Conservation (phyloP, 2,888 invertebrate genomes). For the Epistrophe grossulariae region DNA sequence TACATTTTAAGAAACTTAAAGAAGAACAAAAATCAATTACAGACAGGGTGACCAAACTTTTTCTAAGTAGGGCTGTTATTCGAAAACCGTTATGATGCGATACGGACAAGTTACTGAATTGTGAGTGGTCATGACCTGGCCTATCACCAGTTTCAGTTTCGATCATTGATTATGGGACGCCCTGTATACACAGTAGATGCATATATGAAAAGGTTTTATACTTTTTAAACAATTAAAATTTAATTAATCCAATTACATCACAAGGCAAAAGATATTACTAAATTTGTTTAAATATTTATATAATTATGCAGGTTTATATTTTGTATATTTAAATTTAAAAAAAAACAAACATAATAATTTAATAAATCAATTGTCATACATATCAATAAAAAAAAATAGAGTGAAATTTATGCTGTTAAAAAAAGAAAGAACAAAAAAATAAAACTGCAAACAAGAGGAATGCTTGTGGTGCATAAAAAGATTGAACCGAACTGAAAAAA, state of each 20-base stretch:
- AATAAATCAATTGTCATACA: conserved; percentile 72
- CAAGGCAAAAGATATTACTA: background rate
- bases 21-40: too few relatives aligned
- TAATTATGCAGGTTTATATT: conserved; percentile 2
- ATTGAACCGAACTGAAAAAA: conserved; percentile 40
- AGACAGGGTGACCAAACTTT: too few relatives aligned
- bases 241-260: conserved; percentile 50
- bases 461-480: conserved; percentile 54
- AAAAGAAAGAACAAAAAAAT: background rate
- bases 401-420: background rate
- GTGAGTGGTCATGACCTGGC: too few relatives aligned
- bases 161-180: too few relatives aligned
- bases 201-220: conserved; percentile 19
- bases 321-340: background rate
- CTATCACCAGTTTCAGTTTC: too few relatives aligned
- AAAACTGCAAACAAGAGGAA: conserved; percentile 42
- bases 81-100: too few relatives aligned
- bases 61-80: too few relatives aligned
- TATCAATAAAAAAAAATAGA: conserved; percentile 50
- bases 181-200: too few relatives aligned
- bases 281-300: background rate
- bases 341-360: conserved; percentile 50
- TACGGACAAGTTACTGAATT: too few relatives aligned
- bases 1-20: too few relatives aligned
- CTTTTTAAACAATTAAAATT: conserved; percentile 52